Conservation (phyloP, 2,888 invertebrate genomes). For the Eupeodes latifasciatus region DNA sequence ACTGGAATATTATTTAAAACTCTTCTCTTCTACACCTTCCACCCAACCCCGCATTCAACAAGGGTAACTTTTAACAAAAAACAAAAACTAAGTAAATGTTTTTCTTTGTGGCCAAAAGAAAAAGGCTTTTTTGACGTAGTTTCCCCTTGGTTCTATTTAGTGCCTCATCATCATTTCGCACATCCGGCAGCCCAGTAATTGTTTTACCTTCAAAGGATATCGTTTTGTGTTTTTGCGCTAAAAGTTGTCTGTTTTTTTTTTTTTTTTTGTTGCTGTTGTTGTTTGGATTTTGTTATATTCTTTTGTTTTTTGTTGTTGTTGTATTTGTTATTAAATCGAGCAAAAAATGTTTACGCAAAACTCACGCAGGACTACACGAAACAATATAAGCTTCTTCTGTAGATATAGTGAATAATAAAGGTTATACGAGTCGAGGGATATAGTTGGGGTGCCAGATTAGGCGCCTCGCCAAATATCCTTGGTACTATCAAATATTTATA, state of each 20-base stretch:
- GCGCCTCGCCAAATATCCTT: constrained; percentile 43
- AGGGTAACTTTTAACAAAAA: constrained; percentile 16
- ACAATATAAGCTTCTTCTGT: constrained; percentile 37
- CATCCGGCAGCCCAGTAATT: constrained; percentile 42
- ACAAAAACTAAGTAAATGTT: constrained; percentile 45
- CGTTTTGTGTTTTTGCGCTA: constrained; percentile 34
- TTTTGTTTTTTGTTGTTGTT: too few relatives aligned
- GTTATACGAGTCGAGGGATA: neutral
- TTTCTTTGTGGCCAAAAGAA: constrained; percentile 39
- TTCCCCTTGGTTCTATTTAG: constrained; percentile 11
- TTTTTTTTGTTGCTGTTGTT: neutral
- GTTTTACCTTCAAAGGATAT: constrained; percentile 54
- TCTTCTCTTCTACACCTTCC: neutral
- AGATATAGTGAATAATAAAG: constrained; percentile 3
- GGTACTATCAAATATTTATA: constrained; percentile 64
- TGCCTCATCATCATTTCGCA: constrained; percentile 37
- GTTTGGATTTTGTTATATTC: neutral
- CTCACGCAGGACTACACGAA: constrained; percentile 53
- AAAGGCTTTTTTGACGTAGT: constrained; percentile 25
- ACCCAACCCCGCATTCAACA: neutral
- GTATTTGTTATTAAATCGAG: constrained; percentile 14
- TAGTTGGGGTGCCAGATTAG: constrained; percentile 38
- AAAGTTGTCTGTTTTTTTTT: constrained; percentile 23
- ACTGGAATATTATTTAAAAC: neutral
- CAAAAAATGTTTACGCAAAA: constrained; percentile 52